Conservation (phyloP, 2,113 vertebrate genomes). For the Myxocyprinus asiaticus region DNA sequence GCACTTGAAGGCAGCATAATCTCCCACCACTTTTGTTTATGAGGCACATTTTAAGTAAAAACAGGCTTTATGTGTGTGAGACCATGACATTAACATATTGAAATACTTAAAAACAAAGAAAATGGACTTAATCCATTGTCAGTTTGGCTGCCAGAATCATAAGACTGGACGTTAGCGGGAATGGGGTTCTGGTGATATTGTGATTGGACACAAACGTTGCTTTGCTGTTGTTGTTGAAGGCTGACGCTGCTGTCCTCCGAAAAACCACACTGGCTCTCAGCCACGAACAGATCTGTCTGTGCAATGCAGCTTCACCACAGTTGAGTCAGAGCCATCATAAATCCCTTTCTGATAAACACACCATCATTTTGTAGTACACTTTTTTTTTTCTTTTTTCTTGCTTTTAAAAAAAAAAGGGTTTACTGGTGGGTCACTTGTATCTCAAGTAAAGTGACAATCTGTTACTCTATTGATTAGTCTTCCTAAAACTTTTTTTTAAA, state of each 20-base stretch:
- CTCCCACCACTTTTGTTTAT: background rate
- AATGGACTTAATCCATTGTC: conserved; percentile 38
- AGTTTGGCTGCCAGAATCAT: conserved; percentile 42
- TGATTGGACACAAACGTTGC: conserved; percentile 50
- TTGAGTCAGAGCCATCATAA: conserved; percentile 27
- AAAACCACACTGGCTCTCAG: conserved; percentile 42
- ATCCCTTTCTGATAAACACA: conserved; percentile 14
- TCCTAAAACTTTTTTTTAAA: background rate
- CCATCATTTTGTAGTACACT: background rate
- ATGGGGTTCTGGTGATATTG: conserved; percentile 47
- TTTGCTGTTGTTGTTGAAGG: conserved; percentile 55
- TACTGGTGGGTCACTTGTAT: background rate
- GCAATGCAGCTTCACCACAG: conserved; percentile 29
- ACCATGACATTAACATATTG: conserved; percentile 23
- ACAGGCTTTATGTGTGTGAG: conserved; percentile 3
- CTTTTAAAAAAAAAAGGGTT: background rate
- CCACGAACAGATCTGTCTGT: conserved; percentile 35
- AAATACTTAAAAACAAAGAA: background rate
- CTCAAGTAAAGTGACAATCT: background rate
- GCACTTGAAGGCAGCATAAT: conserved; percentile 18
- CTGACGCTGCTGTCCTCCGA: conserved; percentile 45
- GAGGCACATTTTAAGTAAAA: conserved; percentile 19
- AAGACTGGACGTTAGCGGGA: conserved; percentile 34
- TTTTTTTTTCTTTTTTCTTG: background rate
- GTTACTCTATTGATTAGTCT: background rate